A percentile compares a stretch with the other conserved stretches of the same genome.
Evolutionary conservation across 1,140 invertebrate species (phyloP).

Genomic region (Aphaenogaster floridana): DNA sequence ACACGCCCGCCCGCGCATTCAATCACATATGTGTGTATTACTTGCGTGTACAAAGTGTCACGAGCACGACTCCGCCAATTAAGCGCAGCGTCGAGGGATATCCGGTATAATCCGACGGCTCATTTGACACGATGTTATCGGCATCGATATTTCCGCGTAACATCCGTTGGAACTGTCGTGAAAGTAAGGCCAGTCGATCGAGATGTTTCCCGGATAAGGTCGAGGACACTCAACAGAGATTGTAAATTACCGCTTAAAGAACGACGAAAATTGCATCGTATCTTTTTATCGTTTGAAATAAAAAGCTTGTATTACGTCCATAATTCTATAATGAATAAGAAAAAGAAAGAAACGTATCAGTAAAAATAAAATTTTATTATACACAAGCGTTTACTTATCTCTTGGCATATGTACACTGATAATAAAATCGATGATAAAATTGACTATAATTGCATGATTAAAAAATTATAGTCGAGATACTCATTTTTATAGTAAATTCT

Average conservation of each 20-base stretch:
- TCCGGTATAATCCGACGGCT: conserved; percentile 34
- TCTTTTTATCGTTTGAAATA: neutral
- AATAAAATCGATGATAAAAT: no score
- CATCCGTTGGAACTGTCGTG: neutral
- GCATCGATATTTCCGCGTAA: conserved; percentile 37
- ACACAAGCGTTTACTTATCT: conserved; percentile 3
- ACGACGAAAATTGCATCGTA: neutral
- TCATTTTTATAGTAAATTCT: no score
- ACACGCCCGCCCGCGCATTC: conserved; percentile 18
- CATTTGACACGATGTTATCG: conserved; percentile 23
- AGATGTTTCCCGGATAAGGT: neutral
- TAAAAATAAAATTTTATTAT: neutral
- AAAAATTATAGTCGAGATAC: no score
- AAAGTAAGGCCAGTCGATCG: conserved; percentile 16
- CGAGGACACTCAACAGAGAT: neutral
- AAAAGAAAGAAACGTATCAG: neutral
- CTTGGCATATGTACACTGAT: neutral
- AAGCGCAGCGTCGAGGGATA: conserved; percentile 27
- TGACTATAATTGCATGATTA: no score
- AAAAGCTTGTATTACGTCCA: neutral
- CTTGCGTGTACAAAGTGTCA: conserved; percentile 67
- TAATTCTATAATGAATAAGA: neutral
- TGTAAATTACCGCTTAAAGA: neutral
- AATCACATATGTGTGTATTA: conserved; percentile 26
- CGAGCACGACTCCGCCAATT: conserved; percentile 52